Percentiles rank a stretch among this genome's conserved stretches.
Conservation (phyloP, 2,888 invertebrate species). For the Limnephilus auricula region DNA sequence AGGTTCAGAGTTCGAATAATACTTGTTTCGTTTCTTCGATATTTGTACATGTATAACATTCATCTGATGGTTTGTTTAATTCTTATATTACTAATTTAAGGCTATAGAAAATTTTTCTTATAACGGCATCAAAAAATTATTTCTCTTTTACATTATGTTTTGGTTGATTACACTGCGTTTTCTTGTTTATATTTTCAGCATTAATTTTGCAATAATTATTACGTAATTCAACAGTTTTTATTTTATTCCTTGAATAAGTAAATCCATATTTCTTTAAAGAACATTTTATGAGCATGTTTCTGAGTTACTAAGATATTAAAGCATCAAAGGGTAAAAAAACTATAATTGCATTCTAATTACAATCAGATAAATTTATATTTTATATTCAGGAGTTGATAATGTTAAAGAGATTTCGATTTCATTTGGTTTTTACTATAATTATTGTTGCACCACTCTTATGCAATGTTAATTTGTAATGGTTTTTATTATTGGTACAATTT, state of each 20-base stretch:
- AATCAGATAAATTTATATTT: background rate
- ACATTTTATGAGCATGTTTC: background rate
- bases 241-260: too few relatives aligned
- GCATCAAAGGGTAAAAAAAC: background rate
- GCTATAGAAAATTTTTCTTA: too few relatives aligned
- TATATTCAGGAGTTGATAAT: background rate
- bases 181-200: background rate
- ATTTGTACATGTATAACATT: background rate
- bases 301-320: background rate
- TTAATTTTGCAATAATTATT: background rate
- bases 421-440: background rate
- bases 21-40: background rate
- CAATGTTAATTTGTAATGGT: background rate
- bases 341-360: background rate
- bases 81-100: background rate
- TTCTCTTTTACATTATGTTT: background rate
- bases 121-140: background rate
- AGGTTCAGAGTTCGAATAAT: background rate
- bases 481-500: conserved; percentile 36
- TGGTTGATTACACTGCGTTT: background rate
- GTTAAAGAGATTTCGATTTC: background rate
- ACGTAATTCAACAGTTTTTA: background rate
- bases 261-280: too few relatives aligned
- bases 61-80: background rate
- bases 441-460: background rate